Conservation (phyloP, 2,888 invertebrate genomes). For the Odontocolon sp. region DNA sequence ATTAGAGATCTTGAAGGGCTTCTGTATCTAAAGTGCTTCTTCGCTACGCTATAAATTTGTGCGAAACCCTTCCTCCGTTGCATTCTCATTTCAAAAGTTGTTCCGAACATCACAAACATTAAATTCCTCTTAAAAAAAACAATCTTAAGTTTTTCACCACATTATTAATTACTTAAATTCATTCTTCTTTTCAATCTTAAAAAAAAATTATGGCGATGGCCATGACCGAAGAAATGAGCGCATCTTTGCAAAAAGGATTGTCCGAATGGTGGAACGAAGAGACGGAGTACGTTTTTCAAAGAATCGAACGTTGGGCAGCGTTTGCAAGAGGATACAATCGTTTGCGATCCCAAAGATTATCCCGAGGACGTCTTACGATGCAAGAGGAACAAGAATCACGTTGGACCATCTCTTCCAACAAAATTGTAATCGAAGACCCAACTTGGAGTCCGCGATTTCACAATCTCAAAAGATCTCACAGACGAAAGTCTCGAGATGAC, state of each 20-base stretch:
- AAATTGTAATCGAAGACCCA: slow-evolving; percentile 66
- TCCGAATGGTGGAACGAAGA: slow-evolving; percentile 79
- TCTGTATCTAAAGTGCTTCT: slow-evolving; percentile 69
- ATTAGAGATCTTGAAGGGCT: slow-evolving; percentile 64
- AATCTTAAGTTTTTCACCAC: no score
- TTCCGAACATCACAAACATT: background rate
- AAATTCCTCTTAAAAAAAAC: background rate
- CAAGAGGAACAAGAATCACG: slow-evolving; percentile 66
- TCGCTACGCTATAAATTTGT: slow-evolving; percentile 66
- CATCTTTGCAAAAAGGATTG: slow-evolving; percentile 68
- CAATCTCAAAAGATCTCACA: slow-evolving; percentile 63
- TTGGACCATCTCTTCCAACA: slow-evolving; percentile 69
- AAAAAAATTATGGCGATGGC: slow-evolving; percentile 55
- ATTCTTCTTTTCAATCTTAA: background rate
- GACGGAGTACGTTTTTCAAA: slow-evolving; percentile 76
- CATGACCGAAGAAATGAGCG: slow-evolving; percentile 63
- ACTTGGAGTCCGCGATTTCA: slow-evolving; percentile 67
- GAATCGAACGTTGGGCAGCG: slow-evolving; percentile 77
- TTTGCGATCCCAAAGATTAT: slow-evolving; percentile 71
- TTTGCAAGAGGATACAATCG: slow-evolving; percentile 77
- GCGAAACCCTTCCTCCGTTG: slow-evolving; percentile 14
- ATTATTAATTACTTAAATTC: background rate
- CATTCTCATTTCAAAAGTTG: slow-evolving; percentile 26
- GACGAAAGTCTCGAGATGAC: slow-evolving; percentile 63
- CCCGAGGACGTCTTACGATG: slow-evolving; percentile 73